These are phyloP conservation scores for Dolichomitus sp. DNA, from an alignment of 2,888 invertebrate species.

Conservation along the genomic window DNA sequence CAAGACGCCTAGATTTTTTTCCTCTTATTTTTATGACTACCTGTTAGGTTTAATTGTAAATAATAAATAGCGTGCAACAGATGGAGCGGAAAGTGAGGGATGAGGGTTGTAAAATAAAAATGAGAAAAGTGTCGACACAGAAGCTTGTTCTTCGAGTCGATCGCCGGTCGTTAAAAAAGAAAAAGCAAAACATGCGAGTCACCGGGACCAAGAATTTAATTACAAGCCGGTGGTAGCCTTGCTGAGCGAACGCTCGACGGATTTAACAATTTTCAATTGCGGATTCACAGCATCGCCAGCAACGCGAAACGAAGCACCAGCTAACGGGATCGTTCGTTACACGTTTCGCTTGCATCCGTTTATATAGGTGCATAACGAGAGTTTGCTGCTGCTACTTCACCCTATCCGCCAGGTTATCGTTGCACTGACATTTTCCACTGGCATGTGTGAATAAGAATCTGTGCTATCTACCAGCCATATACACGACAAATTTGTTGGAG, in stretches of 20 bases:
- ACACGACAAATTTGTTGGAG: conserved; percentile 15
- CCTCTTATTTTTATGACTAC: neutral
- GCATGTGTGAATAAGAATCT: conserved; percentile 18
- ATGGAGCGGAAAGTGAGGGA: neutral
- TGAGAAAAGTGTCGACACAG: neutral
- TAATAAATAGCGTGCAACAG: conserved; percentile 12
- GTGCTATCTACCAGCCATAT: conserved; percentile 2
- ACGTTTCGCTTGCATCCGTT: conserved; percentile 54
- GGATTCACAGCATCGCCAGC: conserved; percentile 13
- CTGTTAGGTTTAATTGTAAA: neutral
- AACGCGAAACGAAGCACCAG: conserved; percentile 1
- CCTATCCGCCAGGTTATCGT: conserved; percentile 19
- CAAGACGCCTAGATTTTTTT: too few species aligned
- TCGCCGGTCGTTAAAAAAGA: conserved; percentile 28
- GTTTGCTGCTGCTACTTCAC: conserved; percentile 13
- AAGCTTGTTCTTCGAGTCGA: conserved; percentile 21
- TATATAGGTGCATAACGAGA: conserved; percentile 49
- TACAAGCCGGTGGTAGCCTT: conserved; percentile 45
- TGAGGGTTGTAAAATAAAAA: conserved; percentile 16
- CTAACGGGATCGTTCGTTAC: conserved; percentile 54
- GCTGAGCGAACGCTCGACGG: conserved; percentile 48
- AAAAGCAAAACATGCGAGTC: conserved; percentile 12
- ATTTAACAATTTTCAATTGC: conserved; percentile 65
- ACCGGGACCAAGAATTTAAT: conserved; percentile 59
- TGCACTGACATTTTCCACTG: conserved; percentile 18